Evolutionary conservation across 2,888 invertebrate species (phyloP), one percentile per base, ranked within the genome.

Genomic region (Byasa hedistus): DNA sequence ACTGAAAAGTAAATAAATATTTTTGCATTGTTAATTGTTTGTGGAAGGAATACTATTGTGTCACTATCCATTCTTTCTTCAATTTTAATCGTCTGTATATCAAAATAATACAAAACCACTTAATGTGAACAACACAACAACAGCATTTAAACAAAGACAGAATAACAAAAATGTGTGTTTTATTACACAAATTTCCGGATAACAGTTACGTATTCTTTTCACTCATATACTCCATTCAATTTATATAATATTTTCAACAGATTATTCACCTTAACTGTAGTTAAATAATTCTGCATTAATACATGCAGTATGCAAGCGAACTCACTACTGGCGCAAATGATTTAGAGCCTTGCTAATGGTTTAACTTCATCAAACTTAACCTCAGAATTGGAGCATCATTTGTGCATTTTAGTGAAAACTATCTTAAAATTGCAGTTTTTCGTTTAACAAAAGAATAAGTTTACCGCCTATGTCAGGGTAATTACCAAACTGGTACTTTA

Each of bases 311-410:
- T 79, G 79, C 76, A 77, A 79, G 75, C 66, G 74, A 81, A 82
- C 76, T 83, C 80, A 76, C 73, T 75, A 82, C 80, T 84, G 82
- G 83, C 80, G 79, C 79, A 79, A 83, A 86, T 87, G 87, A 89
- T 88, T 87, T 86, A 88, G 82, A 83, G 83, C 81, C 81, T 82
- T 80, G 84, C 84, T 87, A 86, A 89, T 86, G 83, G 86, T 77
- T 76, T 81, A 87, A 87, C 81, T 89, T 87, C 79, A 80, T 84
- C 80, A 82, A 86, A 86, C 80, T 85, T 85, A 73, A 66, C 58
- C 54, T 57, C 23, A 2, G 24, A 57, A 61, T 61, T 23, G 51
- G 24, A 19, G 61, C 39, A 61, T 57, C 57, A 66, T 61, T 52
- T 57, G 57, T 57, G n/a, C 10, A 36, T 52, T 56, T 61, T 5